A percentile compares a stretch with the other conserved stretches of the same genome.
Evolutionary conservation across 2,113 vertebrate species (phyloP).

Genomic region (Daboia siamensis): DNA sequence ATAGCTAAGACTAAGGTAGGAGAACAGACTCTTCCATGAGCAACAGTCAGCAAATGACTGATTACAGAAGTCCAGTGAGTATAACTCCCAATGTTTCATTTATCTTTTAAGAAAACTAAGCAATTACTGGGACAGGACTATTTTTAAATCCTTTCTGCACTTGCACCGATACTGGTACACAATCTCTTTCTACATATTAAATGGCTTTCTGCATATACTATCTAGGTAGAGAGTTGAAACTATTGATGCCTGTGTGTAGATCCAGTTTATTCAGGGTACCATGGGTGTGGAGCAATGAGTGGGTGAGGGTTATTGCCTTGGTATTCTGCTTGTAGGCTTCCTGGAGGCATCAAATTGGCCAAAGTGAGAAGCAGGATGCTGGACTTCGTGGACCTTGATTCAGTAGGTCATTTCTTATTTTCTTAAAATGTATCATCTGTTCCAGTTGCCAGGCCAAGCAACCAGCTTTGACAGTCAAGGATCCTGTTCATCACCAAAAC

Average conservation of each 20-base stretch:
- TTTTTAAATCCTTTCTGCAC: neutral
- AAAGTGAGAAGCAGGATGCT: neutral
- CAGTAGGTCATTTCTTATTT: neutral
- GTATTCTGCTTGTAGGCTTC: neutral
- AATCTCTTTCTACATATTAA: neutral
- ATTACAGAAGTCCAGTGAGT: neutral
- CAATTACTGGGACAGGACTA: neutral
- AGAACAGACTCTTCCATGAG: neutral
- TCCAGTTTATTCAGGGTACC: neutral
- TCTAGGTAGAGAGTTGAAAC: neutral
- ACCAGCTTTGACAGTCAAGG: constrained; percentile 98
- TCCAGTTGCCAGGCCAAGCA: constrained; percentile 89
- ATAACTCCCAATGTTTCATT: neutral
- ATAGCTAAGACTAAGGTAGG: neutral
- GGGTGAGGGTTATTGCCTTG: neutral
- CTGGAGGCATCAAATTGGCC: neutral
- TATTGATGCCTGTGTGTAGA: neutral
- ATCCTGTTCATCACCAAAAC: constrained; percentile 94
- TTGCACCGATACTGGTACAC: neutral
- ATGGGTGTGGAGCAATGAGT: neutral
- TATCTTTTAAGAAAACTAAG: neutral
- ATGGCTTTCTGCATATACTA: neutral
- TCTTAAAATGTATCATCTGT: constrained; percentile 45
- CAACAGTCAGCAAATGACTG: neutral
- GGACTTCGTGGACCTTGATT: neutral